These are phyloP conservation scores for Lytechinus pictus DNA, from an alignment of 35 echinoderm and acorn worm species.

Conservation along the genomic window DNA sequence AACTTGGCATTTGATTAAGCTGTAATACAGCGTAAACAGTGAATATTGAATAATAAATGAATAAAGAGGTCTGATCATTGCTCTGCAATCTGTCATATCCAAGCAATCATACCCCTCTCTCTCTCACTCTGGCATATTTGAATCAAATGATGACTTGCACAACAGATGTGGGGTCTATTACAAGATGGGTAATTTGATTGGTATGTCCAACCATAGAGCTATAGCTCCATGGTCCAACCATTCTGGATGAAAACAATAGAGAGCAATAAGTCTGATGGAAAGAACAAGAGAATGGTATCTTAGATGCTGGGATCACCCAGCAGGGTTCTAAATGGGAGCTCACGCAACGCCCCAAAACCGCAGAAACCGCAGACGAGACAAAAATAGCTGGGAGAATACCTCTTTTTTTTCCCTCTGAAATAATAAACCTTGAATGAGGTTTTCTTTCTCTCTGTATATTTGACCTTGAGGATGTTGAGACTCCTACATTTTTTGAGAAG, in stretches of 20 bases:
- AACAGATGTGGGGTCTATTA: not conserved
- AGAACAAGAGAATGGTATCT: not conserved
- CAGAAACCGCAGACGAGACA: not conserved
- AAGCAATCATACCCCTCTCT: not conserved
- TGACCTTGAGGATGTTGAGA: not conserved
- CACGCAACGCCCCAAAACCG: not conserved
- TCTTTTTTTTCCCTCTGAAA: not conserved
- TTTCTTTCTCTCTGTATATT: not conserved
- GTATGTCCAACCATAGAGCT: not conserved
- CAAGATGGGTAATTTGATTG: not conserved
- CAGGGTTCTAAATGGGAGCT: not conserved
- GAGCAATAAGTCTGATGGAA: not conserved
- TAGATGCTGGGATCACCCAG: not conserved
- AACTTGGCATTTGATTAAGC: too few species aligned
- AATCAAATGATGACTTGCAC: not conserved
- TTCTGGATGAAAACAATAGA: not conserved
- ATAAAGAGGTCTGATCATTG: not conserved
- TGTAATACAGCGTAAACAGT: too few species aligned
- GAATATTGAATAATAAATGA: not conserved
- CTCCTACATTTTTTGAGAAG: not conserved
- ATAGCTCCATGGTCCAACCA: too few species aligned
- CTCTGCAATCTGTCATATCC: not conserved
- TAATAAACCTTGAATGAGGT: not conserved
- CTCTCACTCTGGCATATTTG: not conserved
- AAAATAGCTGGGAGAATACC: constrained; percentile 3